Base-by-base conservation (phyloP, 2,113 vertebrate species). In the Dendropsophus ebraccatus region DNA sequence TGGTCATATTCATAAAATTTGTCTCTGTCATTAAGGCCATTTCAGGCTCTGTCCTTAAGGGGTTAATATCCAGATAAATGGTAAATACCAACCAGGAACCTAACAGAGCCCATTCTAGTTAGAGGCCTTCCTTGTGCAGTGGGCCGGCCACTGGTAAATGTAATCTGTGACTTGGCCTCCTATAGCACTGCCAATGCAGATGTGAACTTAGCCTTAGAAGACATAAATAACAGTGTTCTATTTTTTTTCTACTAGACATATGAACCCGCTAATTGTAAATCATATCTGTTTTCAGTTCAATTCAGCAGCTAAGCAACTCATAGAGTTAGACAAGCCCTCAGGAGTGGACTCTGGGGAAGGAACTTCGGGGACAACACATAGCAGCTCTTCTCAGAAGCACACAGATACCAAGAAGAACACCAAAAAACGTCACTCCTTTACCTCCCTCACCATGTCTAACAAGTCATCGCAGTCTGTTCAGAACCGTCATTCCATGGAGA, bases 351-450 rank as follows among this genome's bases (percentile, higher is more conserved):
- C 94, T 9, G 95, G 94, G 67, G 97, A 98, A 92, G 96, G 97
- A 77, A 90, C 95, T 77, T 95, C 96, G 30, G 95, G 94, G 0
- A 91, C 93, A 79, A 90, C 93, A 87, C 97, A 95, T 88, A 94
- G 91, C 94, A 96, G 92, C 19, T 94, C 95, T 41, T 91, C 91
- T 67, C 93, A 96, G 88, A 97, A 96, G 92, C 94, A 95, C 82
- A 88, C 91, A 0, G 96, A 97, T 52, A 94, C 96, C 72, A 99
- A 99, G 95, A 99, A 99, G 95, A 99, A 99, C 94, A 98, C 95
- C 93, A 98, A 97, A 95, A 99, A 99, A 90, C 94, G 98, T 0
- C 98, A 99, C 93, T 99, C 98, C 73, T 99, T 99, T 93, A 99
- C 98, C 69, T 99, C 98, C 25, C 96, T 99, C 88, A 99, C 96